Evolutionary conservation across 2,113 vertebrate genomes (phyloP).

Genomic region (Pelecanoides urinatrix): DNA sequence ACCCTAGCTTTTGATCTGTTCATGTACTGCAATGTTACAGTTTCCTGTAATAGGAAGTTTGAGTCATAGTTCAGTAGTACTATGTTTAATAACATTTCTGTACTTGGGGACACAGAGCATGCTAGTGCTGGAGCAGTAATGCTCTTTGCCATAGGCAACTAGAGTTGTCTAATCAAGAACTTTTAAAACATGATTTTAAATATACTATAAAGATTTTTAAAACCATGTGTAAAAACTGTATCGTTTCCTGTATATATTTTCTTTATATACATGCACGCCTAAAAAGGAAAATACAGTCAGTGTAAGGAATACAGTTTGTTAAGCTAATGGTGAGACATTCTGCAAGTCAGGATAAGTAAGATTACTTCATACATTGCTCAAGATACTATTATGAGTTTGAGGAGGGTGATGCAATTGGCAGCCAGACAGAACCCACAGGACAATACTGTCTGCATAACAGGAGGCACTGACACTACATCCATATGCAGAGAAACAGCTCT

Average conservation of each 20-base stretch:
- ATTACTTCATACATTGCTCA: conserved; percentile 31
- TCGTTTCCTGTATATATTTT: background rate
- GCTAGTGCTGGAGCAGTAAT: background rate
- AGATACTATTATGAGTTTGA: background rate
- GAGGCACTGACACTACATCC: background rate
- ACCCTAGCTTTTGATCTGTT: conserved; percentile 43
- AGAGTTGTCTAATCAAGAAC: background rate
- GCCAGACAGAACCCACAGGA: background rate
- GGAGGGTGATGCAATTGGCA: background rate
- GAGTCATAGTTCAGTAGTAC: conserved; percentile 50
- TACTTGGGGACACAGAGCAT: background rate
- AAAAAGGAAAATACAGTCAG: background rate
- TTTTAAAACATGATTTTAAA: background rate
- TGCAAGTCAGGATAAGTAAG: background rate
- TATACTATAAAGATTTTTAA: background rate
- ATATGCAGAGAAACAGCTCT: background rate
- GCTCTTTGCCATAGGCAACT: background rate
- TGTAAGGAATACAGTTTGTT: background rate
- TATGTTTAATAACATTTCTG: conserved; percentile 12
- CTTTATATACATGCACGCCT: background rate
- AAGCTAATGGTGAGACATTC: background rate
- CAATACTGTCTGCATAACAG: background rate
- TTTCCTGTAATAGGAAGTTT: conserved; percentile 60
- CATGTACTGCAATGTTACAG: conserved; percentile 4
- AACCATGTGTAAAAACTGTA: background rate